Evolutionary conservation across 2,113 vertebrate species (phyloP).

Genomic region (Synodontis membranacea): DNA sequence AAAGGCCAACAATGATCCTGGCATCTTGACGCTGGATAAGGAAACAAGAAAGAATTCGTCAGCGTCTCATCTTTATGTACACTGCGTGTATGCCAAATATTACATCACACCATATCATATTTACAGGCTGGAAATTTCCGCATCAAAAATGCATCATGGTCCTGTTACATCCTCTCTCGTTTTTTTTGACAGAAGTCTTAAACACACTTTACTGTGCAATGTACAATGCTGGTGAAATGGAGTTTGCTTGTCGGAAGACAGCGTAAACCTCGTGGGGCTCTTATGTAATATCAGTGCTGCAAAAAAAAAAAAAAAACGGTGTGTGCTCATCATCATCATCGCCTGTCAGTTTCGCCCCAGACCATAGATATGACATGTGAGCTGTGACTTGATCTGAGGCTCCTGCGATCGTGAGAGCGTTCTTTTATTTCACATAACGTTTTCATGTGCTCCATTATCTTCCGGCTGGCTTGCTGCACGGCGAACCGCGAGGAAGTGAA

Average conservation of each 20-base stretch:
- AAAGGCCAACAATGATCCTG: constrained; percentile 94
- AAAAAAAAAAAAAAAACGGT: constrained; percentile 28
- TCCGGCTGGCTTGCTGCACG: constrained; percentile 28
- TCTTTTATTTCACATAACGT: constrained; percentile 45
- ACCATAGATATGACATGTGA: constrained; percentile 16
- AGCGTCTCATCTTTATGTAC: neutral
- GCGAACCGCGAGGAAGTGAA: constrained; percentile 34
- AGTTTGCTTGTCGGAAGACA: neutral
- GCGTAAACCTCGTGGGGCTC: constrained; percentile 14
- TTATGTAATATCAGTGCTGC: constrained; percentile 23
- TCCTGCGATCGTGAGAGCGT: constrained; percentile 27
- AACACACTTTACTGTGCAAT: neutral
- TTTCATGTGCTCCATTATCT: constrained; percentile 41
- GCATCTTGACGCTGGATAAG: constrained; percentile 86
- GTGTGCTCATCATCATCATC: constrained; percentile 33
- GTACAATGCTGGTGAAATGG: neutral
- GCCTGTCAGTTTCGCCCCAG: constrained; percentile 19
- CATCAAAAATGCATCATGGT: neutral
- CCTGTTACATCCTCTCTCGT: neutral
- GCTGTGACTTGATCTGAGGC: constrained; percentile 41
- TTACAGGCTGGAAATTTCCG: neutral
- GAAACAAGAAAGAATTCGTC: neutral
- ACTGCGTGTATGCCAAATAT: neutral
- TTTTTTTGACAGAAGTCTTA: constrained; percentile 11
- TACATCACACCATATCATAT: neutral